Percentiles rank a stretch among this genome's conserved stretches.
Conservation (phyloP, 2,888 invertebrate genomes). For the Microchrysa polita region DNA sequence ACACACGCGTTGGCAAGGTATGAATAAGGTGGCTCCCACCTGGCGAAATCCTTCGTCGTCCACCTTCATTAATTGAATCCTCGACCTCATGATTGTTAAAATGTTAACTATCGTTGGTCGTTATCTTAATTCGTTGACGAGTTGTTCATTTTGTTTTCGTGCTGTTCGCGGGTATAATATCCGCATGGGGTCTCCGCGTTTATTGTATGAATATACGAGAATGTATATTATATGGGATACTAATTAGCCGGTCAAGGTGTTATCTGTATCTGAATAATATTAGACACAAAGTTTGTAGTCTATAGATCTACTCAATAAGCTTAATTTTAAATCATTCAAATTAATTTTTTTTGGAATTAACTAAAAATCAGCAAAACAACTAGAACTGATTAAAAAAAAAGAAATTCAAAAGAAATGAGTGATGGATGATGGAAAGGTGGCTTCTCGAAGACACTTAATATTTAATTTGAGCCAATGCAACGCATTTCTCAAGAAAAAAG, state of each 20-base stretch:
- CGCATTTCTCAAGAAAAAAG: too few species aligned
- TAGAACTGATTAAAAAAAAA: too few species aligned
- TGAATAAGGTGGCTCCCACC: neutral
- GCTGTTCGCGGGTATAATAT: slow-evolving; percentile 1
- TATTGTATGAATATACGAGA: too few species aligned
- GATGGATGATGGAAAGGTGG: neutral
- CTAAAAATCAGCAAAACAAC: too few species aligned
- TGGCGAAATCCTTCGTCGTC: slow-evolving; percentile 3
- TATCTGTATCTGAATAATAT: too few species aligned
- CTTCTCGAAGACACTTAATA: neutral
- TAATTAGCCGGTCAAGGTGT: neutral
- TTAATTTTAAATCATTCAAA: too few species aligned
- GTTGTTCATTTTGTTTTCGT: slow-evolving; percentile 38
- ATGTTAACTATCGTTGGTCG: slow-evolving; percentile 28
- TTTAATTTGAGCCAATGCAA: neutral
- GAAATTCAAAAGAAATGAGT: too few species aligned
- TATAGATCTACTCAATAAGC: too few species aligned
- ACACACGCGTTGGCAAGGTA: neutral
- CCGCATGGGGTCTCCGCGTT: neutral
- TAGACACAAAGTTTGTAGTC: too few species aligned
- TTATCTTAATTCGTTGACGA: slow-evolving; percentile 44
- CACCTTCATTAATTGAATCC: slow-evolving; percentile 27
- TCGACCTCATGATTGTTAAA: slow-evolving; percentile 24
- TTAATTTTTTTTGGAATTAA: too few species aligned
- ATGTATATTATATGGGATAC: too few species aligned